phyloP scores from a whole-genome alignment of 2,113 vertebrate species.

The Axis porcinus region DNA sequence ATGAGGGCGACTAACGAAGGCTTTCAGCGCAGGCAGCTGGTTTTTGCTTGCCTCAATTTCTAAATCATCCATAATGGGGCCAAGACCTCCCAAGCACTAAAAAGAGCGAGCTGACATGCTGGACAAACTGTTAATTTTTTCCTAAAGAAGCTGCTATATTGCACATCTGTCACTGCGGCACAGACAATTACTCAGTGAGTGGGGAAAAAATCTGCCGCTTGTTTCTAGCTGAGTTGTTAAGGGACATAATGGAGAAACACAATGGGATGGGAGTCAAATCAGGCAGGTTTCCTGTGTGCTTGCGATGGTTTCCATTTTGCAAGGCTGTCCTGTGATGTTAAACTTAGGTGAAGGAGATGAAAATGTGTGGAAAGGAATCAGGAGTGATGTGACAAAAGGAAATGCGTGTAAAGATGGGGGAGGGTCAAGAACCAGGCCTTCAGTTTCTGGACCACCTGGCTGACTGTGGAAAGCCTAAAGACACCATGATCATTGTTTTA shows the following conservation, averaged over 20 bases:
- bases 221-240: slow-evolving; percentile 80
- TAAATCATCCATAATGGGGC: slow-evolving; percentile 99
- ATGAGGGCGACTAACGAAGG: slow-evolving; percentile 87
- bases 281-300: slow-evolving; percentile 19
- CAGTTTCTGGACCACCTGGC: accelerated
- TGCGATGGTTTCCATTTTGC: background rate
- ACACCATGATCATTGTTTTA: background rate
- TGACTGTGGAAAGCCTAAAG: background rate
- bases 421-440: background rate
- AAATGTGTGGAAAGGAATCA: background rate
- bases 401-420: background rate
- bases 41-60: slow-evolving; percentile 90
- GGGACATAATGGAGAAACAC: slow-evolving; percentile 74
- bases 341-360: background rate
- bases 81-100: slow-evolving; percentile 96
- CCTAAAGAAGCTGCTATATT: slow-evolving; percentile 92
- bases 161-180: slow-evolving; percentile 95
- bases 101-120: slow-evolving; percentile 94
- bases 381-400: background rate
- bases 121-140: slow-evolving; percentile 97
- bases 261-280: background rate
- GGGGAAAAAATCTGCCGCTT: slow-evolving; percentile 74
- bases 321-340: background rate
- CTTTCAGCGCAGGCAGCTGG: slow-evolving; percentile 86
- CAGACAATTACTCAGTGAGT: slow-evolving; percentile 87